These are phyloP conservation scores for Styela clava DNA, from an alignment of 23 tunicate genomes.

Conservation along the genomic window DNA sequence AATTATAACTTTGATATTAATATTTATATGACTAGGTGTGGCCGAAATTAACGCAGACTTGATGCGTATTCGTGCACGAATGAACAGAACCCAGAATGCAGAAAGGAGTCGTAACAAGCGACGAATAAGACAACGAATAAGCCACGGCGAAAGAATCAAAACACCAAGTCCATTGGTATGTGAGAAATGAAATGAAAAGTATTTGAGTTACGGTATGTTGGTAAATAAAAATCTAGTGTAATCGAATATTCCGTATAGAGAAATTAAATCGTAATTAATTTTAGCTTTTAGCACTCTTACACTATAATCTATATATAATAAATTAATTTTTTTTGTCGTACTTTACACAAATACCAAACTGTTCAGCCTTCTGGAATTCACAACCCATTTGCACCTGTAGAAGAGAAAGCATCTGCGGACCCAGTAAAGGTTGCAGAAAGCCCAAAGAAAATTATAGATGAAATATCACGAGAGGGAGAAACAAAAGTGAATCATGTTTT, in stretches of 20 bases:
- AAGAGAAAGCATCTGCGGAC: background rate
- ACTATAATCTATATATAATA: too few relatives aligned
- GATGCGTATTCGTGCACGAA: background rate
- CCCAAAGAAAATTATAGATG: background rate
- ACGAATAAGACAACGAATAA: background rate
- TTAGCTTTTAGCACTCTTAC: too few relatives aligned
- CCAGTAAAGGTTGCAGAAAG: background rate
- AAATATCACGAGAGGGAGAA: background rate
- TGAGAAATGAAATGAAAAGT: background rate
- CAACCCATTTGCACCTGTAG: background rate
- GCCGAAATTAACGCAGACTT: conserved; percentile 6
- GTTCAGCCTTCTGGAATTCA: background rate
- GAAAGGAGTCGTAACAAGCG: conserved; percentile 20
- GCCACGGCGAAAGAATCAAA: background rate
- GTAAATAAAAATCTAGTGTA: too few relatives aligned
- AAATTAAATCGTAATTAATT: too few relatives aligned
- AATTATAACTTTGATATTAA: too few relatives aligned
- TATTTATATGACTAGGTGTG: background rate
- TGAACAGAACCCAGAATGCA: background rate
- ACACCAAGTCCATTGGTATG: background rate
- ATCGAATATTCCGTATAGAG: too few relatives aligned
- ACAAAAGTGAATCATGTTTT: background rate
- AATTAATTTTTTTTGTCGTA: too few relatives aligned
- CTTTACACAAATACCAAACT: too few relatives aligned
- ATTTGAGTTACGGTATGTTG: too few relatives aligned